A percentile compares a stretch with the other conserved stretches of the same genome.
Conservation (phyloP, 2,797 vertebrate genomes). For the Florisuga fusca region DNA sequence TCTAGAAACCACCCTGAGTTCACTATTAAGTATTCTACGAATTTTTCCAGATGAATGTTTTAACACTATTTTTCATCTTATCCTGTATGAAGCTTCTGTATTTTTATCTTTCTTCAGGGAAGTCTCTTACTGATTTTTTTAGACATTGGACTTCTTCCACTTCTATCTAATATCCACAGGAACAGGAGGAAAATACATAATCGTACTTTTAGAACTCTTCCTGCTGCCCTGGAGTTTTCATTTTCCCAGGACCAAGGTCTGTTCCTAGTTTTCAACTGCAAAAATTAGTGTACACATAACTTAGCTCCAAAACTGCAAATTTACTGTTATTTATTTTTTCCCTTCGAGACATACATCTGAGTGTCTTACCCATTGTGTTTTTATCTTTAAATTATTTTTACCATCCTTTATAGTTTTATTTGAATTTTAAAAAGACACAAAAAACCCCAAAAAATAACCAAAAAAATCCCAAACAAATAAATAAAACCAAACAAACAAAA, state of each 20-base stretch:
- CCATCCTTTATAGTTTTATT: neutral
- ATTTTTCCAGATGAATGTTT: neutral
- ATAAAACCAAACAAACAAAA: no score
- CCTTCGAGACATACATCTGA: neutral
- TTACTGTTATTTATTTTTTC: neutral
- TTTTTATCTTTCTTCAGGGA: neutral
- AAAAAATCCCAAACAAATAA: no score
- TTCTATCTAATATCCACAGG: neutral
- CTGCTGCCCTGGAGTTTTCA: neutral
- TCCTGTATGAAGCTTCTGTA: neutral
- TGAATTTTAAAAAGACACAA: neutral
- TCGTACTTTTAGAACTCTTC: neutral
- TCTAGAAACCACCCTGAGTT: neutral
- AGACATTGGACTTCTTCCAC: neutral
- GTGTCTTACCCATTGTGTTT: neutral
- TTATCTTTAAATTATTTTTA: neutral
- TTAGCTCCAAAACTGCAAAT: neutral
- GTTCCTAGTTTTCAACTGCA: neutral
- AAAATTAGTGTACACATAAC: neutral
- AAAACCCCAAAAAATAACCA: no score
- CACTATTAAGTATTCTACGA: neutral
- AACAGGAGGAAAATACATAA: neutral
- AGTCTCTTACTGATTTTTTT: neutral
- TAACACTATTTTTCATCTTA: neutral
- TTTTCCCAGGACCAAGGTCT: neutral